Conservation (phyloP, 2,113 vertebrate genomes). For the Podarcis raffonei region DNA sequence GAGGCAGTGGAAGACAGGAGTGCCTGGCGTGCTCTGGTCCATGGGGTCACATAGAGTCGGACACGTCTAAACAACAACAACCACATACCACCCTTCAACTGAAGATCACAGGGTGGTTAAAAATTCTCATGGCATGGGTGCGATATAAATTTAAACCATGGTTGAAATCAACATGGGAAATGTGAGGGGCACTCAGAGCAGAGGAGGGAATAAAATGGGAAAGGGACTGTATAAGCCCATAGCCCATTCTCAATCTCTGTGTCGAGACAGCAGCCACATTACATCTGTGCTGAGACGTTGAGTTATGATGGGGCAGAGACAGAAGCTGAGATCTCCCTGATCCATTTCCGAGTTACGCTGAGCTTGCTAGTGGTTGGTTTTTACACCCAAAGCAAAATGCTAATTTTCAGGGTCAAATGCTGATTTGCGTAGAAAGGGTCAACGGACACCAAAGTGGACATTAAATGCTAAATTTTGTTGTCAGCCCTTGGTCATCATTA, state of each 20-base stretch:
- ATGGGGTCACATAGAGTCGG: no score
- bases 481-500: background rate
- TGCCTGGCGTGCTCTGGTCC: no score
- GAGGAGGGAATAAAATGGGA: background rate
- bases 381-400: background rate
- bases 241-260: background rate
- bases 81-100: no score
- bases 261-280: background rate
- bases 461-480: conserved; percentile 6
- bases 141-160: no score
- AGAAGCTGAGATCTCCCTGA: background rate
- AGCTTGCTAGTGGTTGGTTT: background rate
- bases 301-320: background rate
- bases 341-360: background rate
- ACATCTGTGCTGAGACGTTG: background rate
- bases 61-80: no score
- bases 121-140: no score
- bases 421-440: background rate
- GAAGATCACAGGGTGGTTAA: no score
- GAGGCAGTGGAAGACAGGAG: no score
- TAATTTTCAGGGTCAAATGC: background rate
- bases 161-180: background rate
- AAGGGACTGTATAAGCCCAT: background rate
- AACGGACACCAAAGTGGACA: background rate
- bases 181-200: background rate